Percentiles rank a stretch among this genome's conserved stretches.
Conservation (phyloP, 2,888 invertebrate species). For the Corythucha ciliata region DNA sequence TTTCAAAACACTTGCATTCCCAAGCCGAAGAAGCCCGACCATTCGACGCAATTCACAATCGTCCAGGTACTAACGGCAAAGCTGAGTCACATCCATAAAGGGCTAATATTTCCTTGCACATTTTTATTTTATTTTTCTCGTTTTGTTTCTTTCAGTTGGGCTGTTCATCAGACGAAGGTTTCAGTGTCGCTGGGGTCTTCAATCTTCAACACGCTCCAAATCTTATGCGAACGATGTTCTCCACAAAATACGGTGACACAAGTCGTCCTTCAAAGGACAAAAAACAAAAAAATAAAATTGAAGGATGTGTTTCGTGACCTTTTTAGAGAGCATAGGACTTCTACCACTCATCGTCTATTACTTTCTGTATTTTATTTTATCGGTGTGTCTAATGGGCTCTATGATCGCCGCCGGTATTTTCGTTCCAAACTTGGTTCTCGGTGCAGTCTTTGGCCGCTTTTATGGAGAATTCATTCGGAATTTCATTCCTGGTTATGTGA, state of each 20-base stretch:
- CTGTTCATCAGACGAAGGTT: background rate
- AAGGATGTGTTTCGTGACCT: background rate
- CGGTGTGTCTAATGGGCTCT: conserved; percentile 53
- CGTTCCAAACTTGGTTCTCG: conserved; percentile 52
- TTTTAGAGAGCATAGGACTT: background rate
- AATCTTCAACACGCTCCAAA: conserved; percentile 14
- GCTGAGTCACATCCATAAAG: background rate
- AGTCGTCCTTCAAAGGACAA: background rate
- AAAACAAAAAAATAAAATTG: background rate
- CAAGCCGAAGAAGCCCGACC: background rate
- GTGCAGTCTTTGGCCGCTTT: conserved; percentile 54
- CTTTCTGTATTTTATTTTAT: conserved; percentile 47
- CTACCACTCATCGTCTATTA: conserved; percentile 38
- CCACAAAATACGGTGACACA: conserved; percentile 6
- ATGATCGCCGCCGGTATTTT: conserved; percentile 52
- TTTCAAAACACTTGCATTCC: background rate
- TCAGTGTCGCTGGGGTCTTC: conserved; percentile 1
- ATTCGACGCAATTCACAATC: background rate
- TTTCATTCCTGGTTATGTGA: conserved; percentile 11
- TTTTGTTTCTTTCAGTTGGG: conserved; percentile 4
- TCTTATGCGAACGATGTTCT: conserved; percentile 13
- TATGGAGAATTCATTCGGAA: conserved; percentile 40
- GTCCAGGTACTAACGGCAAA: background rate
- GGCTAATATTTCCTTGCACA: background rate
- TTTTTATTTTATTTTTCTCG: background rate